Base-by-base conservation (phyloP, 2,113 vertebrate species). In the Gobius niger region DNA sequence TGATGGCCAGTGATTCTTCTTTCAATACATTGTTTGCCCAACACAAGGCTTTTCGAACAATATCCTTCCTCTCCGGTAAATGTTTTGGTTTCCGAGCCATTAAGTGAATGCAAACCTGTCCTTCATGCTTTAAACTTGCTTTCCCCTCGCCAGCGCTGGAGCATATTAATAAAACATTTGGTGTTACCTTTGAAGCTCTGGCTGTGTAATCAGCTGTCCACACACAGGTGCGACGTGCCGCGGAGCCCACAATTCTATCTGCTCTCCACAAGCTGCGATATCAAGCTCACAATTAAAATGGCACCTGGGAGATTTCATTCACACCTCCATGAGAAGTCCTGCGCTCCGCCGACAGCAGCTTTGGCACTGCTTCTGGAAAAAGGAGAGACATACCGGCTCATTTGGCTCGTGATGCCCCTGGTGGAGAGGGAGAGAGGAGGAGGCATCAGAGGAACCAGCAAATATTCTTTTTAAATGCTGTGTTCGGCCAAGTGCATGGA, bases 271-370 rank as follows among this genome's bases (percentile, higher is more conserved):
- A 53, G 50, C 6, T 4, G 11, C 41, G 8, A 44, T 47, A 76
- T 83, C 66, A 63, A 78, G 66, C 72, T 85, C 81, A 84, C 67
- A 71, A 85, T 87, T 83, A 80, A 69, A 76, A 61, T 57, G 46
- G 63, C 82, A 72, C 70, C 66, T 66, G 70, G 69, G 67, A 68
- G 76, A 57, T 66, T 76, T 11, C 78, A 49, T 73, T 74, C 78
- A 64, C 78, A 81, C 77, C 14, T 67, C 11, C 11, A 54, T 7
- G 44, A 53, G 0, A 56, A 16, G 13, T 66, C 66, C 68, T 7
- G 71, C 71, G 15, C 78, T 65, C 62, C 10, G 40, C 19, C 40
- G 70, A 63, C 63, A 19, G 47, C 7, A 54, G 74, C 67, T 44
- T 70, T 18, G 49, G 12, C 57, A 46, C 65, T 44, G 76, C 12